phyloP scores from a whole-genome alignment of 2,113 vertebrate species.

The Vulpes ferrilata region DNA sequence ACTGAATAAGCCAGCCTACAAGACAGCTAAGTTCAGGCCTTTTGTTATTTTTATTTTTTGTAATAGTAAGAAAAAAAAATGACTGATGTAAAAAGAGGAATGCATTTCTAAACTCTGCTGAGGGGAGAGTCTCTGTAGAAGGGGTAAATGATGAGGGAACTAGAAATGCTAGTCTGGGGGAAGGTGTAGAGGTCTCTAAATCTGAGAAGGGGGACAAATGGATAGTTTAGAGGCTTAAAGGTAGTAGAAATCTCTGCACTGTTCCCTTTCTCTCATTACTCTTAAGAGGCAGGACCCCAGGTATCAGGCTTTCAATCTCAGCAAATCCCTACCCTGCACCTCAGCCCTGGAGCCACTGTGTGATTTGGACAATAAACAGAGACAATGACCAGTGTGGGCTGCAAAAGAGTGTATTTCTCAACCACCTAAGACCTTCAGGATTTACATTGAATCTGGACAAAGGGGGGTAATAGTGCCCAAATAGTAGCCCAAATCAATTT shows the following conservation, averaged over 20 bases:
- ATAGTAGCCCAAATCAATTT: not conserved
- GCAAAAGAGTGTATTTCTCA: not conserved
- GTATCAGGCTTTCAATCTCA: not conserved
- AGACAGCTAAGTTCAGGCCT: constrained; percentile 35
- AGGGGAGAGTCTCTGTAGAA: not conserved
- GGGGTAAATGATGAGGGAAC: not conserved
- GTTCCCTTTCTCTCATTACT: no score
- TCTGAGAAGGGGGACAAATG: not conserved
- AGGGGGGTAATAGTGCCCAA: not conserved
- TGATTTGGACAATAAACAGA: not conserved
- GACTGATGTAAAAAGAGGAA: not conserved
- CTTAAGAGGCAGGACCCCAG: not conserved
- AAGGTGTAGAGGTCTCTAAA: not conserved
- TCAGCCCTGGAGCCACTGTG: not conserved
- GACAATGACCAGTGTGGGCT: not conserved
- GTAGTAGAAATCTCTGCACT: not conserved
- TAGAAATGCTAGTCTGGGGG: not conserved
- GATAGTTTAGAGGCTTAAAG: not conserved
- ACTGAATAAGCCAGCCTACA: constrained; percentile 26
- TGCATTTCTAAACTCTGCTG: not conserved
- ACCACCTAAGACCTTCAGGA: not conserved
- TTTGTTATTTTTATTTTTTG: constrained; percentile 62
- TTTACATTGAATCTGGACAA: not conserved
- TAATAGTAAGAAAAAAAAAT: constrained; percentile 26
- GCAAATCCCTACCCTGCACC: no score